Base-by-base conservation (phyloP, 2,888 invertebrate species). In the Tenthredo notha region DNA sequence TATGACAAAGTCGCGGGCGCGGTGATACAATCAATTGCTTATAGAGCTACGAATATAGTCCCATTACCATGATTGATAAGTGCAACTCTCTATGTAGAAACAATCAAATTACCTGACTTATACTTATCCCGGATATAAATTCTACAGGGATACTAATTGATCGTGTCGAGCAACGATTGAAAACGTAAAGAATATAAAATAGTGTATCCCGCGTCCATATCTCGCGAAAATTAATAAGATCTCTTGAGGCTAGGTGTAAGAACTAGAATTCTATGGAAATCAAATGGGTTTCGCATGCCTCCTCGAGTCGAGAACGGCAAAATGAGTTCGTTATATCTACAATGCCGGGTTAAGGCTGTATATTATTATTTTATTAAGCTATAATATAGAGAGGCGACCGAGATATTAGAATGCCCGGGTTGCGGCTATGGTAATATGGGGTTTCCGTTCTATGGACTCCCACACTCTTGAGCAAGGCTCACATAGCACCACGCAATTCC, bases 221-320 rank as follows among this genome's bases (percentile, higher is more conserved):
- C 21, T 21, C 65, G 83, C 84, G 86, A 87, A 84, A 85, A 87
- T 88, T 88, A 89, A 89, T 89, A 89, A 47, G 67, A 88, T 87
- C 85, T 87, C 65, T 70, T 37, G 72, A 70, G 74, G 87, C 86
- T 90, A 90, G 90, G 89, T 90, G 90, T 88, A 89, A 67, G 67
- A 92, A 92, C 89, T 91, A 88, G 91, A 91, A 92, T 92, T 92
- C 91, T 92, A 92, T 92, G 92, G 84, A 92, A 92, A 92, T 92
- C 89, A 90, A 92, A 92, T 92, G 91, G 90, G 86, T 72, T 87
- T 86, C 54, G 84, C 67, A 85, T 86, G 86, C 85, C 82, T 86
- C 75, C 65, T 77, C 84, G 87, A 74, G 83, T 61, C 67, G 54
- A 67, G 29, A 33, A 83, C 54, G 85, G 21, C 67, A 65, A 70